These are phyloP conservation scores for Ditula angustiorana DNA, from an alignment of 2,888 invertebrate genomes.

Conservation along the genomic window DNA sequence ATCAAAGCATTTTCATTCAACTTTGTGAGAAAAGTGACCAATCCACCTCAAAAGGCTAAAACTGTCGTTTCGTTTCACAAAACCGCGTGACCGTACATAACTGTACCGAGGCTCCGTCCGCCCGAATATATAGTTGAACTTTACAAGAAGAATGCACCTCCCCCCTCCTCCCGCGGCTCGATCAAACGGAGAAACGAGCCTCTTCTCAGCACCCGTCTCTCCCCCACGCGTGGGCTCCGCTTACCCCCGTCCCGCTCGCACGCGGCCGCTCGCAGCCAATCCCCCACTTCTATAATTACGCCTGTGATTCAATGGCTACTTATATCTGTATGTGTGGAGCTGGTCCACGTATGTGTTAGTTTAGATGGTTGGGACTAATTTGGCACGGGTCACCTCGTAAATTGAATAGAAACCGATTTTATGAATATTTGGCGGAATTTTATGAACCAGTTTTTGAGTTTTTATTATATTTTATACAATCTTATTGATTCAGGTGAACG, in stretches of 20 bases:
- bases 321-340: constrained; percentile 79
- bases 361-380: constrained; percentile 56
- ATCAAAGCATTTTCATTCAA: too few relatives aligned
- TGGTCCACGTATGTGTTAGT: constrained; percentile 74
- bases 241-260: constrained; percentile 64
- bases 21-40: not conserved
- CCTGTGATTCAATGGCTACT: constrained; percentile 85
- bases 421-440: constrained; percentile 25
- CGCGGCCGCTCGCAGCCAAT: constrained; percentile 82
- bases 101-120: constrained; percentile 67
- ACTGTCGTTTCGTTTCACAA: not conserved
- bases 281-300: constrained; percentile 86
- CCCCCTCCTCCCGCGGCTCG: constrained; percentile 81
- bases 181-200: constrained; percentile 85
- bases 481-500: constrained; percentile 1
- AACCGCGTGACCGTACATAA: constrained; percentile 63
- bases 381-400: constrained; percentile 27
- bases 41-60: not conserved
- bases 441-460: constrained; percentile 1
- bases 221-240: constrained; percentile 58
- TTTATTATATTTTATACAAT: not conserved
- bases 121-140: constrained; percentile 84
- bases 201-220: constrained; percentile 80
- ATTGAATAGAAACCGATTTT: constrained; percentile 50
- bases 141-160: constrained; percentile 84